phyloP scores from a whole-genome alignment of 92 coral and sea anemone species.

The Phenganax stokvisi region DNA sequence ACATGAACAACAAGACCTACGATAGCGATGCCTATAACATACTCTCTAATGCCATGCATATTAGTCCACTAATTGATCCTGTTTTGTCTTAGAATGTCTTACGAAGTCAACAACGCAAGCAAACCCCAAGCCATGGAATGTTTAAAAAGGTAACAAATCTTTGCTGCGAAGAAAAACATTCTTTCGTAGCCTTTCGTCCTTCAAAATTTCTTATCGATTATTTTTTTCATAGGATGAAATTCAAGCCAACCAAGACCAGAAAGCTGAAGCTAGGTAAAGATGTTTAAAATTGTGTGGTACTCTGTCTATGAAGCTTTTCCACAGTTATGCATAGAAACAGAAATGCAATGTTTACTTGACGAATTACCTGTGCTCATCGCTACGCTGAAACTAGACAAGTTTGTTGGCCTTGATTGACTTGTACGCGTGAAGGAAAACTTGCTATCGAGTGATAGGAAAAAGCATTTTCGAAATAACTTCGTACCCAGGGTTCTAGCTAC shows the following conservation, averaged over 20 bases:
- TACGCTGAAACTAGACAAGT: no score
- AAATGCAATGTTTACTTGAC: neutral
- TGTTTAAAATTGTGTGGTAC: neutral
- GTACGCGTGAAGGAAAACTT: no score
- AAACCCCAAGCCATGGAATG: constrained; percentile 35
- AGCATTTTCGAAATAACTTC: no score
- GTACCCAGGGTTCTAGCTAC: no score
- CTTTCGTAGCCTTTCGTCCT: neutral
- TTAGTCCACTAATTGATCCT: neutral
- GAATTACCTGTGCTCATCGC: no score
- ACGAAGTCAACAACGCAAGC: constrained; percentile 27
- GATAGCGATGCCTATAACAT: no score
- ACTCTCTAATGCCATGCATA: no score
- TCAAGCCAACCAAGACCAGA: constrained; percentile 34
- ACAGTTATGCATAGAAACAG: neutral
- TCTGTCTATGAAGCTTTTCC: neutral
- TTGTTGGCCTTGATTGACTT: no score
- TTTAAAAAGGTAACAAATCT: constrained; percentile 30
- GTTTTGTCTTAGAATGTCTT: constrained; percentile 10
- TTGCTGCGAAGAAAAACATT: neutral
- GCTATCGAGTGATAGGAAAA: no score
- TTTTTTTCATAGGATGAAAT: constrained; percentile 31
- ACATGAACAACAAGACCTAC: neutral
- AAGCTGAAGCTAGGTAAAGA: constrained; percentile 29
- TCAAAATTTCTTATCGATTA: neutral